phyloP scores from a whole-genome alignment of 2,797 vertebrate genomes.

The Enteromius viviparus region DNA sequence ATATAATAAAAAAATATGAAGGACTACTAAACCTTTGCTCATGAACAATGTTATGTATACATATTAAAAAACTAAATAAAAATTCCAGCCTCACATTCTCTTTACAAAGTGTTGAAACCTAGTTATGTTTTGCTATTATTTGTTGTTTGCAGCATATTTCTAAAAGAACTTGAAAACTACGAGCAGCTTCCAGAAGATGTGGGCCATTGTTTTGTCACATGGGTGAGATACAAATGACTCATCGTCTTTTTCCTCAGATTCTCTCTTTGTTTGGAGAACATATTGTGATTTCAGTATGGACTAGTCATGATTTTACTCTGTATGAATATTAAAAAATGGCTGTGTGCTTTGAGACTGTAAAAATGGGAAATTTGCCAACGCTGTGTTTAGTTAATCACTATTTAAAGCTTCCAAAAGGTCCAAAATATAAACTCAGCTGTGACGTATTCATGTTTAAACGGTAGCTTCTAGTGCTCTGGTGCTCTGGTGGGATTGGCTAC shows the following conservation, averaged over 20 bases:
- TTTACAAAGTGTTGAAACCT: background rate
- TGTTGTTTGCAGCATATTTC: constrained; percentile 86
- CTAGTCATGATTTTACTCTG: background rate
- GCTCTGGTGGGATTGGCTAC: background rate
- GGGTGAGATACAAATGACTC: constrained; percentile 79
- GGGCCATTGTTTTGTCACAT: constrained; percentile 98
- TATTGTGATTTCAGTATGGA: constrained; percentile 20
- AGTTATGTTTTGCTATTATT: constrained; percentile 3
- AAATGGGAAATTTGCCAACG: background rate
- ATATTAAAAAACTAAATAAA: background rate
- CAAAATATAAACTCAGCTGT: background rate
- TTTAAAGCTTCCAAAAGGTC: constrained; percentile 10
- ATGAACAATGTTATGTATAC: background rate
- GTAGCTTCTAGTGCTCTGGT: background rate
- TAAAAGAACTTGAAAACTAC: constrained; percentile 97
- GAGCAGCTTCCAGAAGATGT: constrained; percentile 98
- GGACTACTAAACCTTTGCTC: background rate
- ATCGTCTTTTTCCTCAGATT: background rate
- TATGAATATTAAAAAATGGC: constrained; percentile 11
- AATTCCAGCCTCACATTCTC: background rate
- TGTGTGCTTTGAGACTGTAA: background rate
- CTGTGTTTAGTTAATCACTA: background rate
- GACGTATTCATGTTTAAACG: constrained; percentile 7
- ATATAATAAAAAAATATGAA: background rate
- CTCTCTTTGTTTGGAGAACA: constrained; percentile 10